Conservation (phyloP, 2,888 invertebrate genomes). For the Lasioglossum vierecki region DNA sequence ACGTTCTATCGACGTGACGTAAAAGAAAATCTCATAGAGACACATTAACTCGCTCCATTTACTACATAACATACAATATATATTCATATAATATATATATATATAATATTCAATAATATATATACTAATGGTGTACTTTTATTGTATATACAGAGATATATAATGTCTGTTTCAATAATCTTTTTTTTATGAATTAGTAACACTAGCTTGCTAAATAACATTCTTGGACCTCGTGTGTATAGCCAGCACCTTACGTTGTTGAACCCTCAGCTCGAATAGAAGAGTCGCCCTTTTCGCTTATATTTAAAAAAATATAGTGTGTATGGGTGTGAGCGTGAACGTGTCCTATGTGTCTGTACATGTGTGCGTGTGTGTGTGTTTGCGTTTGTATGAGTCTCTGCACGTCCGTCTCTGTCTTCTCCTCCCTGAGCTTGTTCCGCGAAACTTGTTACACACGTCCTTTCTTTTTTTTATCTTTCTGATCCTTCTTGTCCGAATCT, state of each 20-base stretch:
- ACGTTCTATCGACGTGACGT: constrained; percentile 72
- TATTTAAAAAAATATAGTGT: constrained; percentile 82
- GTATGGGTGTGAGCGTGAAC: constrained; percentile 26
- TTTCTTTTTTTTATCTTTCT: constrained; percentile 43
- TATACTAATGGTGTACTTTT: constrained; percentile 75
- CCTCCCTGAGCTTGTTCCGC: constrained; percentile 79
- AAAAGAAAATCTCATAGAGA: constrained; percentile 80
- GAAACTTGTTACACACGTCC: constrained; percentile 51
- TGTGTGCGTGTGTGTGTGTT: constrained; percentile 17
- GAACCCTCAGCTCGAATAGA: constrained; percentile 77
- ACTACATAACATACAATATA: constrained; percentile 83
- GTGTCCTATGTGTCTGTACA: constrained; percentile 13
- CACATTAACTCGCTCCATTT: constrained; percentile 82
- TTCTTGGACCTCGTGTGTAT: constrained; percentile 83
- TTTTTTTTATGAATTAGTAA: constrained; percentile 80
- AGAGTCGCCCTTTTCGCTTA: constrained; percentile 73
- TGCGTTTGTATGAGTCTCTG: constrained; percentile 27
- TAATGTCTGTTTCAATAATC: constrained; percentile 80
- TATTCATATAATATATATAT: constrained; percentile 80
- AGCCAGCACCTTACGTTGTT: constrained; percentile 82
- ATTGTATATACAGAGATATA: constrained; percentile 78
- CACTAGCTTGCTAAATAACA: constrained; percentile 82
- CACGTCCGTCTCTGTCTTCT: constrained; percentile 29
- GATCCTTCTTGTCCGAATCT: constrained; percentile 64
- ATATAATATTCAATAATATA: constrained; percentile 78